Base-by-base conservation (phyloP, 64 coral and sea anemone genomes). In the Montipora sp. region DNA sequence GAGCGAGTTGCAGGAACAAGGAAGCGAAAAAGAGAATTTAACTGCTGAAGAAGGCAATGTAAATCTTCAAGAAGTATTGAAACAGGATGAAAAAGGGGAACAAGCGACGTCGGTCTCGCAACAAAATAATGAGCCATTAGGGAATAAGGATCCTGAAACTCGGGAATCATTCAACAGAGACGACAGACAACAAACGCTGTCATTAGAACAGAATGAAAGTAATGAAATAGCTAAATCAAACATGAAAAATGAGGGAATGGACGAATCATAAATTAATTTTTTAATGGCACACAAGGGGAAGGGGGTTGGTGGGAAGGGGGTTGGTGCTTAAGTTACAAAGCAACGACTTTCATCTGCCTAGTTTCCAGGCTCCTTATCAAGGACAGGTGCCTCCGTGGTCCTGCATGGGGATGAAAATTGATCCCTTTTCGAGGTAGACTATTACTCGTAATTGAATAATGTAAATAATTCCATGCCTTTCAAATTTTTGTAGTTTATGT, bases 181-280 rank as follows among this genome's bases (percentile, higher is more conserved):
- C 14, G 80, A 82, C 14, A 82, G 8, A 78, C 47, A 50, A 65
- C n/a, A 22, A 59, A 36, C 20, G n/a, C n/a, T 15, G 46, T 80
- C 51, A 51, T 22, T 3, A 80, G 15, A 23, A 61, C 20, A 12
- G 7, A 27, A 4, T 14, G 79, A 61, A 81, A 61, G 24, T 61
- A 27, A 61, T 24, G 9, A 81, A 81, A 5, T 36, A 10, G 57
- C 57, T 0, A 61, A 59, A 20, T 3, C n/a, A 59, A 12, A 57
- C 7, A 22, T 18, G 22, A 53, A 63, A 43, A 43, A 61, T 81
- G 3, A 81, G 79, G 23, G 60, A 81, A 44, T 16, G 5, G 18
- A 16, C 77, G 48, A 80, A 80, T 63, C 22, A 16, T 55, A 20
- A 60, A 63, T 60, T 81, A 36, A 51, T 58, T 58, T 81, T 81